Evolutionary conservation across 2,888 invertebrate species (phyloP).

Genomic region (Limulus polyphemus): DNA sequence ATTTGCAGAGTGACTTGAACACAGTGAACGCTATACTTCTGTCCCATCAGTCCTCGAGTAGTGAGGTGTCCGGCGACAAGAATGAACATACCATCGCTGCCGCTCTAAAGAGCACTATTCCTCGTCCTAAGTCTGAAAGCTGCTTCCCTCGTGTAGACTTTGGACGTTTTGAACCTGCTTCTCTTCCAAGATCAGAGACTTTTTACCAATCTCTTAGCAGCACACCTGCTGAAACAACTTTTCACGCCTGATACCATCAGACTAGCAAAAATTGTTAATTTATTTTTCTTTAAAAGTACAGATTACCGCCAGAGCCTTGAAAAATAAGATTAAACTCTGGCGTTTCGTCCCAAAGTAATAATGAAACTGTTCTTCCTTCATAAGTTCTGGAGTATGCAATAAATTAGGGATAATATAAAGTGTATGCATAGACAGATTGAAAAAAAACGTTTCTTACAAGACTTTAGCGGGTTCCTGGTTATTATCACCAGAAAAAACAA

Average conservation of each 20-base stretch:
- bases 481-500: too few relatives aligned
- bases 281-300: too few relatives aligned
- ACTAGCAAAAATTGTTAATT: too few relatives aligned
- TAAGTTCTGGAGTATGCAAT: too few relatives aligned
- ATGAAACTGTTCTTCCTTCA: too few relatives aligned
- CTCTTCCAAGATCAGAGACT: constrained; percentile 21
- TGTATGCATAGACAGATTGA: too few relatives aligned
- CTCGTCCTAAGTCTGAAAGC: constrained; percentile 69
- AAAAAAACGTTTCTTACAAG: too few relatives aligned
- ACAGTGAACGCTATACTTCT: constrained; percentile 84
- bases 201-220: constrained; percentile 23
- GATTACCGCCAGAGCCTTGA: too few relatives aligned
- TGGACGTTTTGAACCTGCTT: constrained; percentile 2
- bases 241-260: neutral
- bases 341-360: too few relatives aligned
- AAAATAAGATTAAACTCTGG: too few relatives aligned
- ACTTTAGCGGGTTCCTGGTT: too few relatives aligned
- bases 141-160: constrained; percentile 45
- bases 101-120: constrained; percentile 33
- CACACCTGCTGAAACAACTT: constrained; percentile 7
- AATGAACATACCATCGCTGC: constrained; percentile 9
- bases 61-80: constrained; percentile 6
- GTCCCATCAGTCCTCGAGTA: constrained; percentile 28
- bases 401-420: too few relatives aligned
- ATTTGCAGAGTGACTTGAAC: constrained; percentile 56